Evolutionary conservation across 2,888 invertebrate species (phyloP), one percentile per base, ranked within the genome.

Genomic region (Labia minor): DNA sequence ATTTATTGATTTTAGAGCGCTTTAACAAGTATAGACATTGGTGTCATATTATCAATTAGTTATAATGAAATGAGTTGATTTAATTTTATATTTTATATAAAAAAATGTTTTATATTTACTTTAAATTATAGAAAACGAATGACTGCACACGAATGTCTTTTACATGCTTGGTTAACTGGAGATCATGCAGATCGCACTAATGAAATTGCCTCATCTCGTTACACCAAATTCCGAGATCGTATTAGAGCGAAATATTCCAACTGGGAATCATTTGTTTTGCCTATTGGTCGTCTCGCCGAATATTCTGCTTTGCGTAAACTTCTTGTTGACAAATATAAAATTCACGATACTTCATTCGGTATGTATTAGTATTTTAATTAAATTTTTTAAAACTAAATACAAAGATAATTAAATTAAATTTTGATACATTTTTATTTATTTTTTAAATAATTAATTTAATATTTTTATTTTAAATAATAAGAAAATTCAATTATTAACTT

Each of bases 131-230:
- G 92, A 75, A 93, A 95, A 78, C 90, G 99, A 74, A 88, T 99
- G 91, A 99, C 95, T 0, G 95, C 98, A 0, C 96, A 98, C 81
- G 98, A 99, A 80, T 95, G 97, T 75, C 79, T 99, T 37, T 80
- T 93, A 67, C 99, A 99, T 82, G 82, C 91, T 61, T 99, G 99
- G 99, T 80, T 99, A 72, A 89, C 89, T 66, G 94, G 94, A 61
- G 92, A 92, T 76, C 89, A 90, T 70, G 86, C 87, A 61, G 82
- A 80, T 68, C 82, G 88, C 74, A 91, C 88, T 0, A 83, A 86
- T 70, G 83, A 84, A 70, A 96, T 99, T 75, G 89, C 91, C 66
- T 87, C 89, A 71, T 86, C 89, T 66, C 84, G 92, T 72, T 97
- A 95, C 80, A 83, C 91, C 73, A 86, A 86, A 69, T 87, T 97